Conservation (phyloP, 2,888 invertebrate species). For the Pheosia gnoma region DNA sequence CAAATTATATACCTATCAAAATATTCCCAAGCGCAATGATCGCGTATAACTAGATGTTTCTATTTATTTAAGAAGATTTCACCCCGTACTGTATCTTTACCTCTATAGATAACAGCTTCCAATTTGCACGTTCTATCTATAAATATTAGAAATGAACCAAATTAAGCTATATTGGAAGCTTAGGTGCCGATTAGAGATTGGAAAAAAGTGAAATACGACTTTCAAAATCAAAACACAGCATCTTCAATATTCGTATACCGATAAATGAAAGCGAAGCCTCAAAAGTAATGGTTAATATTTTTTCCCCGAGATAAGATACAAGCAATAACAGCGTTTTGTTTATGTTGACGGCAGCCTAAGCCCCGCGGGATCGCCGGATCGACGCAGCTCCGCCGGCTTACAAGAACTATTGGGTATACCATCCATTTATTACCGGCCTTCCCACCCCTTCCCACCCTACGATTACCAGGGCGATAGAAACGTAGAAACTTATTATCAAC, state of each 20-base stretch:
- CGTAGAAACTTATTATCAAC: conserved; percentile 4
- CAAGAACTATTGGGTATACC: conserved; percentile 53
- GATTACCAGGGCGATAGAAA: conserved; percentile 3
- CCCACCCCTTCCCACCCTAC: not conserved
- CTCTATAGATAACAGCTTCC: too few relatives aligned
- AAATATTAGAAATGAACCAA: too few relatives aligned
- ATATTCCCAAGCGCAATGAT: too few relatives aligned
- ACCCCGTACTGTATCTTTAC: too few relatives aligned
- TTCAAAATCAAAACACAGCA: conserved; percentile 14
- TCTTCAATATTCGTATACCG: conserved; percentile 33
- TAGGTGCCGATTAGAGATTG: too few relatives aligned
- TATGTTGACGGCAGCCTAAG: conserved; percentile 72
- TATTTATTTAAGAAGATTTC: too few relatives aligned
- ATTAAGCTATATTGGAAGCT: too few relatives aligned
- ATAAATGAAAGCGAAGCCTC: conserved; percentile 52
- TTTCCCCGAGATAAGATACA: conserved; percentile 73
- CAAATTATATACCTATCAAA: too few relatives aligned
- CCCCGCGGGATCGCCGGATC: conserved; percentile 53
- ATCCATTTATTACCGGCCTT: conserved; percentile 44
- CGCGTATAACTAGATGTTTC: too few relatives aligned
- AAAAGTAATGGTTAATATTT: conserved; percentile 60
- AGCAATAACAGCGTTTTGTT: conserved; percentile 77
- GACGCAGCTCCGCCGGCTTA: conserved; percentile 35
- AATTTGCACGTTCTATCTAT: too few relatives aligned
- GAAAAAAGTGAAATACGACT: not conserved